Percentiles rank a stretch among this genome's conserved stretches.
Evolutionary conservation across 2,888 invertebrate genomes (phyloP).

Genomic region (Scrobipalpa atriplicella): DNA sequence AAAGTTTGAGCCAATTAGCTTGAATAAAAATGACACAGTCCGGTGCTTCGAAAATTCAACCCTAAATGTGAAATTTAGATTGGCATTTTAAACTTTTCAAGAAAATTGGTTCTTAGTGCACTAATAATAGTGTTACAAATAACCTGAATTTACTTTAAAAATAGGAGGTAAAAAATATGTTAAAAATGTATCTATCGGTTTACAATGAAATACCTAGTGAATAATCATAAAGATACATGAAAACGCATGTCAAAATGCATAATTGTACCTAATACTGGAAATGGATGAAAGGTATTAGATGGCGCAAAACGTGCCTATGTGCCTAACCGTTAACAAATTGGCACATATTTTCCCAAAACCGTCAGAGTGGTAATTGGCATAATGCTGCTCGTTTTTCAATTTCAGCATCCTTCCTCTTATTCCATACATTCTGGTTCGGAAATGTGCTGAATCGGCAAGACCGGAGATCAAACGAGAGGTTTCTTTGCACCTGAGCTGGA

Average conservation of each 20-base stretch:
- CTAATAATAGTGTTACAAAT: too few species aligned
- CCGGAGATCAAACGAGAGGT: constrained; percentile 7
- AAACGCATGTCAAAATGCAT: background rate
- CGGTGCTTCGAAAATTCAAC: too few species aligned
- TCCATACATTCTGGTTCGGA: background rate
- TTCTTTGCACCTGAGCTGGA: constrained; percentile 20
- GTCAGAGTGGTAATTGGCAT: background rate
- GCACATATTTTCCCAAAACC: constrained; percentile 2
- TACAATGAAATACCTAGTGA: too few species aligned
- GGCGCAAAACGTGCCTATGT: background rate
- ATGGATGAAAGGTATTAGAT: background rate
- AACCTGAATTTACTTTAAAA: too few species aligned
- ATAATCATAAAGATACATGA: too few species aligned
- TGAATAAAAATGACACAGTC: too few species aligned
- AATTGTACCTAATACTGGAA: background rate
- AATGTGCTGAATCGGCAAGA: constrained; percentile 18
- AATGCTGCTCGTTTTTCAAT: constrained; percentile 3
- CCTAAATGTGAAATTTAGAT: too few species aligned
- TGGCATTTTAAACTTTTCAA: too few species aligned
- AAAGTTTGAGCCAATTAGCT: too few species aligned
- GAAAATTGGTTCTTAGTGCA: too few species aligned
- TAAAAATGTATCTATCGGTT: too few species aligned
- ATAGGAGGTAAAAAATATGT: too few species aligned
- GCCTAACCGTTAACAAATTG: background rate
- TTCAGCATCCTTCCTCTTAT: constrained; percentile 3